Conservation (phyloP, 1,140 invertebrate species). For the Zaprionus davidi region DNA sequence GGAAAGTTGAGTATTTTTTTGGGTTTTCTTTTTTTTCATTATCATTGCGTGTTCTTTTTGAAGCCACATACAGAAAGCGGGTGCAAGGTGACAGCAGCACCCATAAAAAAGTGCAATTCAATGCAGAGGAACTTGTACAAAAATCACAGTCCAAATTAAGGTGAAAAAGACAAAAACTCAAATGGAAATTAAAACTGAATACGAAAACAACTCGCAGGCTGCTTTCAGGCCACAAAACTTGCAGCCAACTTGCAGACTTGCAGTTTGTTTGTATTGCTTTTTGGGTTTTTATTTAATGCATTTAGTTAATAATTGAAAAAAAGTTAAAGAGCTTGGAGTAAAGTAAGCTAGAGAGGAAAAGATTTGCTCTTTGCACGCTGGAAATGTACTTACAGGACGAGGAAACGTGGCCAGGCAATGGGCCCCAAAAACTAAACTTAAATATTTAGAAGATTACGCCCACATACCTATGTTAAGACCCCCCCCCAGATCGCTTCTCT, state of each 20-base stretch:
- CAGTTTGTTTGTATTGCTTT: constrained; percentile 11
- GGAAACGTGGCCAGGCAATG: constrained; percentile 16
- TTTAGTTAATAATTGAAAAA: constrained; percentile 3
- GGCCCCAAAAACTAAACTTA: constrained; percentile 26
- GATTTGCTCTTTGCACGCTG: constrained; percentile 35
- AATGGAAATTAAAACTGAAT: background rate
- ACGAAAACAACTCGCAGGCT: constrained; percentile 29
- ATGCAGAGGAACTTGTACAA: constrained; percentile 34
- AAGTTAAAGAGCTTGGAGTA: constrained; percentile 34
- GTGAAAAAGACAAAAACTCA: constrained; percentile 6
- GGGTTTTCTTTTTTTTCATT: background rate
- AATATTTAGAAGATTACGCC: constrained; percentile 12
- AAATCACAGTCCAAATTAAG: constrained; percentile 21
- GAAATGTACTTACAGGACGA: constrained; percentile 42
- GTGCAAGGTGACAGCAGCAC: constrained; percentile 66
- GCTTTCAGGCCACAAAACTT: constrained; percentile 13
- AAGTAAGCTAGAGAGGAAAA: constrained; percentile 46
- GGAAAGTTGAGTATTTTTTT: background rate
- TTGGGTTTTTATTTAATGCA: constrained; percentile 8
- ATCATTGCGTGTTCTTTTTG: constrained; percentile 41
- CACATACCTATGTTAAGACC: constrained; percentile 1
- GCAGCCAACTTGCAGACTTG: constrained; percentile 29
- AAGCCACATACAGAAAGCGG: constrained; percentile 72
- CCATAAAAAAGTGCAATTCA: constrained; percentile 45
- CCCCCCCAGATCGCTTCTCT: background rate